Conservation (phyloP, 1,140 invertebrate genomes). For the Panulirus ornatus region DNA sequence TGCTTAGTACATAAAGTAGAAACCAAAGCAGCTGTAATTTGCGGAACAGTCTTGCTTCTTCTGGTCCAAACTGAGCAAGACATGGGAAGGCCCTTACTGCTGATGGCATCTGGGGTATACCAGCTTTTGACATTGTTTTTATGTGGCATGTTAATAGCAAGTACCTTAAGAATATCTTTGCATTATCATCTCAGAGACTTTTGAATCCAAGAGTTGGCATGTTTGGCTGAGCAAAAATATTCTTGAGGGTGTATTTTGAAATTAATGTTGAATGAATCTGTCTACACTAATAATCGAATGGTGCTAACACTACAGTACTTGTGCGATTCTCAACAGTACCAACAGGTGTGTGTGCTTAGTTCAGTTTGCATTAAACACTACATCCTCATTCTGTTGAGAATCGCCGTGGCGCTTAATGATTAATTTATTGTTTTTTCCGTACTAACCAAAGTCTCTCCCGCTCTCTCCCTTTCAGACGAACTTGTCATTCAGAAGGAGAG, state of each 20-base stretch:
- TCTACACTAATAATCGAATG: conserved; percentile 47
- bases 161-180: not conserved
- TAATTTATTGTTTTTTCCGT: conserved; percentile 37
- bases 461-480: conserved; percentile 89
- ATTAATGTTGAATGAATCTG: not conserved
- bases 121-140: not conserved
- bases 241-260: not conserved
- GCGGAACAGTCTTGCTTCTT: conserved; percentile 3
- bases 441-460: conserved; percentile 62
- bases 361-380: not conserved
- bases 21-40: not conserved
- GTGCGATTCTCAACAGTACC: conserved; percentile 28
- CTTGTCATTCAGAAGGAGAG: conserved; percentile 99
- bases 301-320: conserved; percentile 45
- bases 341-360: conserved; percentile 4
- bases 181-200: not conserved
- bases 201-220: not conserved
- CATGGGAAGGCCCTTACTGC: not conserved
- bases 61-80: not conserved
- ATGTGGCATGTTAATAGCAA: not conserved
- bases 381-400: conserved; percentile 9
- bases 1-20: not conserved
- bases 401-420: conserved; percentile 16
- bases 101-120: not conserved
- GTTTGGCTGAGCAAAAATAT: not conserved